phyloP scores from a whole-genome alignment of 2,797 vertebrate genomes.

The Morus bassanus region DNA sequence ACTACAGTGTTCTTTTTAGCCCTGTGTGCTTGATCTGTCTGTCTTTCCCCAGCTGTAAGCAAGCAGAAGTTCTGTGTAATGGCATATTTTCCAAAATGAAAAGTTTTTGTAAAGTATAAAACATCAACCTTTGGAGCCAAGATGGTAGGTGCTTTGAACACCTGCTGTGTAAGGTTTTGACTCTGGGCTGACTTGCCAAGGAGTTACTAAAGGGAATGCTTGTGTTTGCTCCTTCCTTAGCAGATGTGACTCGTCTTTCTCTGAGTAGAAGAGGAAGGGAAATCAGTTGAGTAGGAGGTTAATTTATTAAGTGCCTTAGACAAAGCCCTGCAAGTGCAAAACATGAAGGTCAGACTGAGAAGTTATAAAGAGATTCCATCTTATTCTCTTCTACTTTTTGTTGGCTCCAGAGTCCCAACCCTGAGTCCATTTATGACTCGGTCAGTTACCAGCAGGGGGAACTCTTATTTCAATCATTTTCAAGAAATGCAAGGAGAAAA shows the following conservation, averaged over 20 bases:
- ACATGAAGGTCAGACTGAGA: background rate
- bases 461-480: background rate
- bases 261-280: background rate
- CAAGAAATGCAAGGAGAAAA: background rate
- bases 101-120: background rate
- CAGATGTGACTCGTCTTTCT: background rate
- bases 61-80: background rate
- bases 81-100: background rate
- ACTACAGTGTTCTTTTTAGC: background rate
- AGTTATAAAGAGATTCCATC: accelerated
- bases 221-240: background rate
- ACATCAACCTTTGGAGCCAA: background rate
- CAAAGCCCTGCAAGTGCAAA: background rate
- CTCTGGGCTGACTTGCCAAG: background rate
- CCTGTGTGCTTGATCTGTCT: background rate
- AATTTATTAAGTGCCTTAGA: background rate
- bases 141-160: background rate
- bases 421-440: background rate
- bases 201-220: background rate
- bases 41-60: background rate
- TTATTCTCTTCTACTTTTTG: background rate
- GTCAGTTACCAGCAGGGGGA: slow-evolving; percentile 36
- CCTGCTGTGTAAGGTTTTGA: accelerated
- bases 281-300: background rate
- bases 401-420: background rate